phyloP scores from a whole-genome alignment of 2,888 invertebrate genomes.

The Drosophila cognata region DNA sequence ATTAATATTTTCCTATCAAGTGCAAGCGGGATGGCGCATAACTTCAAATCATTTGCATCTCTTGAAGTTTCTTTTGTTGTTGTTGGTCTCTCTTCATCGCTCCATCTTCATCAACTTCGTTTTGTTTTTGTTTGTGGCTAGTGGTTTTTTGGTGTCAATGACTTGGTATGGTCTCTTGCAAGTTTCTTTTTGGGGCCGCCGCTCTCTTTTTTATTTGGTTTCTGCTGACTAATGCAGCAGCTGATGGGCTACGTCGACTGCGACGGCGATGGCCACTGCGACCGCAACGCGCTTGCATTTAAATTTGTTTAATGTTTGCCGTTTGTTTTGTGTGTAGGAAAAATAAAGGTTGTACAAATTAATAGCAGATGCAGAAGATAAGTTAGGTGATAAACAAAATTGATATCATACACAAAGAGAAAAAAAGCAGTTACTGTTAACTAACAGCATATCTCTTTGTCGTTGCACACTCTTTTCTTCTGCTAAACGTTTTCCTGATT shows the following conservation, averaged over 20 bases:
- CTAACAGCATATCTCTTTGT: conserved; percentile 1
- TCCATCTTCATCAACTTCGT: conserved; percentile 13
- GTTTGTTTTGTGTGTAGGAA: background rate
- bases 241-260: conserved; percentile 6
- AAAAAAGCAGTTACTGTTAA: background rate
- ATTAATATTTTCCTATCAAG: conserved; percentile 1
- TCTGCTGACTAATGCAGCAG: conserved; percentile 67
- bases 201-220: conserved; percentile 51
- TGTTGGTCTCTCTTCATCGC: conserved; percentile 20
- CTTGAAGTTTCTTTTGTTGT: conserved; percentile 29
- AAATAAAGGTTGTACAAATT: conserved; percentile 5
- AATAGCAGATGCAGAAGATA: background rate
- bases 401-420: background rate
- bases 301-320: conserved; percentile 47
- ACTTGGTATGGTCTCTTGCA: conserved; percentile 69
- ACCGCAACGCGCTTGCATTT: conserved; percentile 62
- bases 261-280: conserved; percentile 18
- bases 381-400: background rate
- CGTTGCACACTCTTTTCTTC: background rate
- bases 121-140: conserved; percentile 24
- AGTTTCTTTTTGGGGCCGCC: conserved; percentile 69
- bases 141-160: conserved; percentile 65
- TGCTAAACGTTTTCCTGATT: background rate
- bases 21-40: conserved; percentile 31
- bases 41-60: conserved; percentile 60